These are phyloP conservation scores for Boulengeromyrus knoepffleri DNA, from an alignment of 2,113 vertebrate species.

Conservation along the genomic window DNA sequence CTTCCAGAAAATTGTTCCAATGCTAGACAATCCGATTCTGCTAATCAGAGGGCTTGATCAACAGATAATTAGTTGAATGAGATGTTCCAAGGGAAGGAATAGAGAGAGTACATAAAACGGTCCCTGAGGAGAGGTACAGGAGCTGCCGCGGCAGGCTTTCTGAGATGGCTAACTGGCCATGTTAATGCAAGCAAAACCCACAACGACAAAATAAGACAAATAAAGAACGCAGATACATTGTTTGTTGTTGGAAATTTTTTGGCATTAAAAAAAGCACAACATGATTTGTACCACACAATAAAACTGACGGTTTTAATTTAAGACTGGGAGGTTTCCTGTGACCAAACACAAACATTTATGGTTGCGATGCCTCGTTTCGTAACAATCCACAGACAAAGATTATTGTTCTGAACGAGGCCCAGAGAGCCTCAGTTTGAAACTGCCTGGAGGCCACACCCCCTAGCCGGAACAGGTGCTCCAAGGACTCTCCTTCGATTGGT, in stretches of 20 bases:
- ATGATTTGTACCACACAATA: background rate
- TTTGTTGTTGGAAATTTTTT: background rate
- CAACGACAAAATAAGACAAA: background rate
- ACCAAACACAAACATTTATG: background rate
- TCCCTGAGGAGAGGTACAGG: background rate
- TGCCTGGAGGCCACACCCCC: conserved; percentile 29
- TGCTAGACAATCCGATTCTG: background rate
- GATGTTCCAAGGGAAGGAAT: background rate
- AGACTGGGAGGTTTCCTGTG: background rate
- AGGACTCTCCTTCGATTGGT: conserved; percentile 60
- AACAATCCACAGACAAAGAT: background rate
- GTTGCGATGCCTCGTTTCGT: background rate
- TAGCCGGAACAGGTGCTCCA: conserved; percentile 60
- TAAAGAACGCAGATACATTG: background rate
- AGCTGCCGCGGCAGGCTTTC: background rate
- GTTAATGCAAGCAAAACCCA: background rate
- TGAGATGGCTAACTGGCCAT: background rate
- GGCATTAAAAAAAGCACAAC: background rate
- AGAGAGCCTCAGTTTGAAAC: background rate
- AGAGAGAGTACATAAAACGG: background rate
- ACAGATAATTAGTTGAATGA: background rate
- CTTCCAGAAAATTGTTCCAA: background rate
- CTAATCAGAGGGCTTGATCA: background rate
- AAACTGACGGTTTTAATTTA: background rate
- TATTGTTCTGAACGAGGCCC: background rate